These are phyloP conservation scores for Pagetopsis macropterus DNA, from an alignment of 2,797 vertebrate genomes.

Conservation along the genomic window DNA sequence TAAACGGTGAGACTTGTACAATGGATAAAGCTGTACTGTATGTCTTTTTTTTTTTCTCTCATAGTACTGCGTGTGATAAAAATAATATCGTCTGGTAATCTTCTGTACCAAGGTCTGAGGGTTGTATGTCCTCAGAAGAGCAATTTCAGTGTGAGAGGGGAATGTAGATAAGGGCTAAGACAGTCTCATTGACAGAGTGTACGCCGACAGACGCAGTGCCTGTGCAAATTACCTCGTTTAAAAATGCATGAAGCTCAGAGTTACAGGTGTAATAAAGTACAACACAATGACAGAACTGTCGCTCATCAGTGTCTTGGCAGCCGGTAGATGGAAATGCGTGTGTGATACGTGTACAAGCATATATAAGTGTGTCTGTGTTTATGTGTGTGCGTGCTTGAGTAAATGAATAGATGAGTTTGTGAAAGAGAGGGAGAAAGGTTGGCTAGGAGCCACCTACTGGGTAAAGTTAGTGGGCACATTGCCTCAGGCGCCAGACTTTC, in stretches of 20 bases:
- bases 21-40: slow-evolving; percentile 17
- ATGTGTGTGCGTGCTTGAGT: slow-evolving; percentile 16
- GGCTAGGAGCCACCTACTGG: slow-evolving; percentile 55
- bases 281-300: slow-evolving; percentile 69
- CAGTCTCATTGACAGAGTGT: slow-evolving; percentile 58
- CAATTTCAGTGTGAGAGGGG: slow-evolving; percentile 54
- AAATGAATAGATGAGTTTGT: slow-evolving; percentile 24
- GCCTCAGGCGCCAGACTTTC: slow-evolving; percentile 24
- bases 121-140: slow-evolving; percentile 63
- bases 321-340: slow-evolving; percentile 36
- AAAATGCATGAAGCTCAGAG: slow-evolving; percentile 84
- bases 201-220: slow-evolving; percentile 61
- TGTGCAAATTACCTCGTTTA: slow-evolving; percentile 83
- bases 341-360: slow-evolving; percentile 24
- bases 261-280: slow-evolving; percentile 84
- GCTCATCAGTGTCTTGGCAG: slow-evolving; percentile 64
- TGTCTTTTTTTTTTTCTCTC: slow-evolving; percentile 19
- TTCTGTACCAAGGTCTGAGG: slow-evolving; percentile 49
- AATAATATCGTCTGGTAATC: slow-evolving; percentile 62
- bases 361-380: slow-evolving; percentile 25
- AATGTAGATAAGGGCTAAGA: slow-evolving; percentile 67
- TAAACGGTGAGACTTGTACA: not conserved
- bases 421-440: slow-evolving; percentile 7
- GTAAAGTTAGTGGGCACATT: slow-evolving; percentile 42
- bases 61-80: slow-evolving; percentile 53